Conservation (phyloP, 2,113 vertebrate species). For the Stictonetta naevosa region DNA sequence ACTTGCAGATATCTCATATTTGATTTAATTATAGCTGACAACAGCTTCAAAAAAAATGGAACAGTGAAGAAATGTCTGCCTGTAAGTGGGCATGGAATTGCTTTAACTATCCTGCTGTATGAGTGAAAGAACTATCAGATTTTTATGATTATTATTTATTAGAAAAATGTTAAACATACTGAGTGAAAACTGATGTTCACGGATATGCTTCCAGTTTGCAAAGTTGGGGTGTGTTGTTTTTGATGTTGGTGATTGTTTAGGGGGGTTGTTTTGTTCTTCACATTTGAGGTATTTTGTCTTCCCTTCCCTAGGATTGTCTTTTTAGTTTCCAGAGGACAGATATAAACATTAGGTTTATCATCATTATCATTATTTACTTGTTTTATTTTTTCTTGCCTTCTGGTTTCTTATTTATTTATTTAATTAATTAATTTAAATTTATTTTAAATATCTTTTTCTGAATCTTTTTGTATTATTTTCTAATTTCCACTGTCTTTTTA, state of each 20-base stretch:
- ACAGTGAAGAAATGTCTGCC: background rate
- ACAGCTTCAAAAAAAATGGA: background rate
- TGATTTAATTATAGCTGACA: background rate
- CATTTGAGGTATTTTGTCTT: background rate
- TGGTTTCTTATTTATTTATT: background rate
- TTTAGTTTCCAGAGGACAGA: background rate
- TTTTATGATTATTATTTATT: background rate
- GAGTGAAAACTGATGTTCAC: background rate
- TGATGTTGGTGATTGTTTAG: too few relatives aligned
- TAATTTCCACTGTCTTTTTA: background rate
- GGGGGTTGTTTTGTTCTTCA: background rate
- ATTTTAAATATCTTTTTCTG: background rate
- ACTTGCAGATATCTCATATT: background rate
- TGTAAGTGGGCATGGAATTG: background rate
- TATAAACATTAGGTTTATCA: background rate
- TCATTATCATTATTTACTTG: background rate
- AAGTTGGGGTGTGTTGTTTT: background rate
- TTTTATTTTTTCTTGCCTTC: background rate
- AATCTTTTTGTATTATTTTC: background rate
- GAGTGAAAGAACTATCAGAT: background rate
- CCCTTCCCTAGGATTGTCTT: background rate
- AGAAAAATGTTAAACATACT: background rate
- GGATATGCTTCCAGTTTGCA: background rate
- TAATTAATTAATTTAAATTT: background rate
- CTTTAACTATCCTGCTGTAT: background rate